phyloP scores from a whole-genome alignment of 1,140 invertebrate species.

The Aphis gossypii region DNA sequence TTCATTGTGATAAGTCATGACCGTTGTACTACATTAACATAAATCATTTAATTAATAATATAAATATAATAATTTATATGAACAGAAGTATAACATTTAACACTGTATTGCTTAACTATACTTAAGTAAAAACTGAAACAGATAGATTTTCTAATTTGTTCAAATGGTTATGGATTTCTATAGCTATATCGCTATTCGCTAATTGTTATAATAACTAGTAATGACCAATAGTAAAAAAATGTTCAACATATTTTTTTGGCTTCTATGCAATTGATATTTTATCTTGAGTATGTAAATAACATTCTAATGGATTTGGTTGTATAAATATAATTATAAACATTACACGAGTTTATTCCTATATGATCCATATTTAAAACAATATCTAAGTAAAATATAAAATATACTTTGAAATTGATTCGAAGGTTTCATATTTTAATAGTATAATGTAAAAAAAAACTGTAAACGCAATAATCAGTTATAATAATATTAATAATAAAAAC shows the following conservation, averaged over 20 bases:
- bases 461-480: background rate
- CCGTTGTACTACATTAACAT: background rate
- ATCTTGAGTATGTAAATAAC: background rate
- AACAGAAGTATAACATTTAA: constrained; percentile 3
- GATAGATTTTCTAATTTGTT: background rate
- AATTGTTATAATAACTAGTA: background rate
- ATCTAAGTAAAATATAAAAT: background rate
- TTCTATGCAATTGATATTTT: background rate
- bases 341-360: background rate
- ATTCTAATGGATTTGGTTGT: no score
- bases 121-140: background rate
- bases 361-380: background rate
- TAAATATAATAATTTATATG: background rate
- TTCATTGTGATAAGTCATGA: background rate
- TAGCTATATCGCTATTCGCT: background rate
- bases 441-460: background rate
- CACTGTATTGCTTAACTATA: background rate
- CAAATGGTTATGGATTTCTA: background rate
- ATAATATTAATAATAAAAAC: background rate
- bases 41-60: background rate
- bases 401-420: background rate
- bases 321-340: background rate
- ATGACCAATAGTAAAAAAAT: background rate
- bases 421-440: background rate
- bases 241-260: background rate